These are phyloP conservation scores for Cerceris rybyensis DNA, from an alignment of 2,888 invertebrate genomes.

Conservation along the genomic window DNA sequence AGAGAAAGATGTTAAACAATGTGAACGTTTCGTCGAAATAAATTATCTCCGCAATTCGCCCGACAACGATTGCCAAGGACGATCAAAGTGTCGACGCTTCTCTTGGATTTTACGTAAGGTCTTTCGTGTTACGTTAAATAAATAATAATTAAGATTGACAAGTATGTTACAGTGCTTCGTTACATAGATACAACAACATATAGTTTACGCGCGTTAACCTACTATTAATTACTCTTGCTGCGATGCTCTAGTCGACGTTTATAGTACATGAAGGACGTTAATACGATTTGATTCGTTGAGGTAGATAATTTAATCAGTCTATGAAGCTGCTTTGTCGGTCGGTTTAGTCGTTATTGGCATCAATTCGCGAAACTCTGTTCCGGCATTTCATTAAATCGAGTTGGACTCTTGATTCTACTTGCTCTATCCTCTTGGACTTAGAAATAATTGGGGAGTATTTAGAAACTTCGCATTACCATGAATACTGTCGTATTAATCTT, in stretches of 20 bases:
- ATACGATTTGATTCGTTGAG: conserved; percentile 79
- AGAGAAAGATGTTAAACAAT: neutral
- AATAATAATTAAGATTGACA: conserved; percentile 69
- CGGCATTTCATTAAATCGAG: conserved; percentile 18
- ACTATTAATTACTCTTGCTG: conserved; percentile 57
- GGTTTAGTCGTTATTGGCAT: conserved; percentile 53
- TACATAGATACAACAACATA: conserved; percentile 49
- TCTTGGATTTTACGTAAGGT: neutral
- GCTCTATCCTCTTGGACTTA: neutral
- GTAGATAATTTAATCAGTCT: conserved; percentile 80
- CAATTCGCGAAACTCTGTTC: conserved; percentile 50
- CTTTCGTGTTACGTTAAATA: conserved; percentile 64
- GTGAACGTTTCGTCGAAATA: conserved; percentile 6
- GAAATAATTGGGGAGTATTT: too few species aligned
- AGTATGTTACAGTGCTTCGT: conserved; percentile 69
- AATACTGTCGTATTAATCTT: too few species aligned
- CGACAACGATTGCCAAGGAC: neutral
- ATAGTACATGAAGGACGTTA: conserved; percentile 72
- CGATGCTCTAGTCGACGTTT: conserved; percentile 58
- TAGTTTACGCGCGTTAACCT: conserved; percentile 42
- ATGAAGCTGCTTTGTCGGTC: conserved; percentile 72
- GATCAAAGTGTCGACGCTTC: neutral
- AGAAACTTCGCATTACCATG: too few species aligned
- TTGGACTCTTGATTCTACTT: neutral
- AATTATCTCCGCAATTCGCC: conserved; percentile 18